Base-by-base conservation (phyloP, 2,797 vertebrate species). In the Rhinella marina region DNA sequence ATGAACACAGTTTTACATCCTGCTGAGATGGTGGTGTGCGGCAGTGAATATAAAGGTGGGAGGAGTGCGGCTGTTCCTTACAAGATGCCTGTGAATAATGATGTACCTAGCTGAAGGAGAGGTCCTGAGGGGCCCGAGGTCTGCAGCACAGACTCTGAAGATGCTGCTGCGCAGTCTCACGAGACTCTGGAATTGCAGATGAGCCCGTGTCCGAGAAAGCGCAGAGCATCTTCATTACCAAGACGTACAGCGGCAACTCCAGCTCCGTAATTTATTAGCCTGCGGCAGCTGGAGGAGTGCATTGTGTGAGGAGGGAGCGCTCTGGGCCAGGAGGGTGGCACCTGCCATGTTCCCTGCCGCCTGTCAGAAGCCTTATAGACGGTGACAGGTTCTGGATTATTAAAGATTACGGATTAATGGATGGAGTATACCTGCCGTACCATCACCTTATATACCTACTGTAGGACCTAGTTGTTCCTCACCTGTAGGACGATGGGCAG, bases 401-500 rank as follows among this genome's bases (percentile, higher is more conserved):
- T 66, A 66, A 25, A 59, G 14, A 25, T 32, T 32, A 14, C 66
- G 6, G 66, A 70, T 70, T 32, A 70, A 32, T 32, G 27, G 66
- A 32, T 29, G 27, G 27, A 13, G 56, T 29, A 41, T 41, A 41
- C 32, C 32, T 5, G 32, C 32, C 3, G 32, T 41, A 41, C 32
- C 32, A 41, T 4, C 32, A 41, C 32, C 32, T 41, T 41, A 41
- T 4, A 41, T 41, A 41, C 32, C 3, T 4, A 41, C 32, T 41
- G 32, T 41, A 41, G 32, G 32, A 41, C 32, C 32, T 41, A 41
- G 57, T 59, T 54, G 29, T 41, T 73, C 29, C 68, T 48, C 92
- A 98, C 98, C 97, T 99, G 98, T 72, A 99, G 92, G 0, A 99
- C 97, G 0, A 99, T 99, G 16, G 98, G 98, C 7, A 99, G 97